Base-by-base conservation (phyloP, 2,797 vertebrate genomes). In the Heteromormyrus szaboi region DNA sequence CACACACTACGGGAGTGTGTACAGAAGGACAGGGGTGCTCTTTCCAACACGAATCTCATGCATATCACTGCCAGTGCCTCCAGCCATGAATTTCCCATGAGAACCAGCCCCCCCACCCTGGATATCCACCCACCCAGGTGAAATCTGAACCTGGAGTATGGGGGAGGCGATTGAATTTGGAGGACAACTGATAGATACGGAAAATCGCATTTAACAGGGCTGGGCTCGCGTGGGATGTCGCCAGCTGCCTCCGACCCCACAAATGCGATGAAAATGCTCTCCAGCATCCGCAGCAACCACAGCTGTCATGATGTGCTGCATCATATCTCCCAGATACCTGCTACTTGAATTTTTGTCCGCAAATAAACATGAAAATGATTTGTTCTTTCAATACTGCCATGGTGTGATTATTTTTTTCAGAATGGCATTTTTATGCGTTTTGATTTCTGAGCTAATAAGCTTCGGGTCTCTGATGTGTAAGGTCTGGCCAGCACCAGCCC, bases 91-190 rank as follows among this genome's bases (percentile, higher is more conserved):
- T 84, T 48, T 84, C 44, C 41, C 8, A n/a, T 22, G 81, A 46
- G 41, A 19, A 81, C 19, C 41, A 50, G n/a, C 2, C 6, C 44
- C 6, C 2, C 8, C 79, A 51, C 46, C 44, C 79, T 41, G 4
- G 4, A 79, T 44, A 79, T 79, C 9, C 81, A 84, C 81, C 81
- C 46, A 84, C 81, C 81, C 81, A 84, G 44, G 81, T 84, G 81
- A 84, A 84, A 48, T 84, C 81, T 84, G 81, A 84, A 12, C 11
- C 46, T 84, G 19, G 25, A 84, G 81, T 84, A 19, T 84, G 81
- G 44, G 22, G 81, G 81, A 84, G 81, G 81, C 2, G 22, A 84
- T 51, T 84, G 46, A 50, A 84, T 84, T 84, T 84, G 81, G 81
- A 48, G 81, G 11, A 84, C 81, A 50, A 25, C 44, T 44, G 46